Evolutionary conservation across 2,888 invertebrate genomes (phyloP).

Genomic region (Drosophila flavopinicola): DNA sequence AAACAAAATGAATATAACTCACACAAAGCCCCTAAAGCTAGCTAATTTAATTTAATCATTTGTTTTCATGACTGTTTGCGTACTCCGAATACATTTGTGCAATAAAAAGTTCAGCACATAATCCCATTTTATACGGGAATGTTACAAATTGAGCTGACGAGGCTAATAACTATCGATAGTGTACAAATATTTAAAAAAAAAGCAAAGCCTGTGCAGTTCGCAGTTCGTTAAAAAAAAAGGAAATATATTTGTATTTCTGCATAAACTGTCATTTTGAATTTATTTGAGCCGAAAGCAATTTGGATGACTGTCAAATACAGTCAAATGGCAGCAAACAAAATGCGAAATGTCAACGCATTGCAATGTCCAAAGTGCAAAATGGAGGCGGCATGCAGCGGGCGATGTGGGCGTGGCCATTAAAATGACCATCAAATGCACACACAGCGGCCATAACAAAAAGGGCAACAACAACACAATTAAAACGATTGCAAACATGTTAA

Average conservation of each 20-base stretch:
- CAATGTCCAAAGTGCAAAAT: slow-evolving; percentile 2
- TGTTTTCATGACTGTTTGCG: too few relatives aligned
- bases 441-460: slow-evolving; percentile 20
- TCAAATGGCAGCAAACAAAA: slow-evolving; percentile 50
- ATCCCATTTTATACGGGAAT: background rate
- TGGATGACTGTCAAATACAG: slow-evolving; percentile 60
- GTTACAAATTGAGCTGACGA: background rate
- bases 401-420: slow-evolving; percentile 39
- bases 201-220: too few relatives aligned
- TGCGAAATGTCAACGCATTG: slow-evolving; percentile 49
- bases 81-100: too few relatives aligned
- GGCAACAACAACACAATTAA: slow-evolving; percentile 18
- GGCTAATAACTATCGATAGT: slow-evolving; percentile 6
- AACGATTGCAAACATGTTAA: slow-evolving; percentile 53
- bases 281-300: slow-evolving; percentile 47
- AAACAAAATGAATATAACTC: too few relatives aligned
- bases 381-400: background rate
- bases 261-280: slow-evolving; percentile 49
- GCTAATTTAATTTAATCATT: too few relatives aligned
- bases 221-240: background rate
- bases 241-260: slow-evolving; percentile 14
- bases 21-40: too few relatives aligned
- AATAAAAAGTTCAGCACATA: background rate
- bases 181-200: slow-evolving; percentile 1
- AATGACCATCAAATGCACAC: slow-evolving; percentile 53